Percentiles rank a stretch among this genome's conserved stretches.
phyloP scores from a whole-genome alignment of 2,113 vertebrate genomes.

The Gobio gobio region DNA sequence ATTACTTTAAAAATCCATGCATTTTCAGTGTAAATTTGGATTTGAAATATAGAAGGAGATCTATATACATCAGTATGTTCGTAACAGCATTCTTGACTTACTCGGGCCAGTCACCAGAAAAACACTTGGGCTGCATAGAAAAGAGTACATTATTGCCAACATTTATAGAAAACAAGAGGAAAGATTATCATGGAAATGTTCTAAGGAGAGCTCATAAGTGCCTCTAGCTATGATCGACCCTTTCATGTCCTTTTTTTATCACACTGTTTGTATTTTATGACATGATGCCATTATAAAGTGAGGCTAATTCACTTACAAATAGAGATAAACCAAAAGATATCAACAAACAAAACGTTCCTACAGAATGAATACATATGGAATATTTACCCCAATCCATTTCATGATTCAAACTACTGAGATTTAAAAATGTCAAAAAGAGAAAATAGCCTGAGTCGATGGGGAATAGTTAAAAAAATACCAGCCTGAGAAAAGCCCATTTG shows the following conservation, averaged over 20 bases:
- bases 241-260: slow-evolving; percentile 27
- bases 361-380: slow-evolving; percentile 71
- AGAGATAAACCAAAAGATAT: slow-evolving; percentile 71
- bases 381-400: slow-evolving; percentile 81
- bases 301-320: slow-evolving; percentile 61
- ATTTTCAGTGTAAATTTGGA: slow-evolving; percentile 91
- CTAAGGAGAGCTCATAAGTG: slow-evolving; percentile 69
- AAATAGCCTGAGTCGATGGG: slow-evolving; percentile 93
- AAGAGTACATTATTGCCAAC: slow-evolving; percentile 96
- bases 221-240: slow-evolving; percentile 74
- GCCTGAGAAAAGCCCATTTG: slow-evolving; percentile 90
- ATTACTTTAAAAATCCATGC: slow-evolving; percentile 82
- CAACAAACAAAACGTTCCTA: slow-evolving; percentile 69
- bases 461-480: slow-evolving; percentile 82
- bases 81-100: slow-evolving; percentile 91
- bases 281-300: slow-evolving; percentile 63
- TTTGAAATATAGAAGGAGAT: slow-evolving; percentile 93
- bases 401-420: slow-evolving; percentile 77
- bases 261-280: slow-evolving; percentile 55
- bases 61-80: slow-evolving; percentile 94
- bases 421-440: slow-evolving; percentile 80
- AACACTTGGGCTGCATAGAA: slow-evolving; percentile 97
- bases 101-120: slow-evolving; percentile 85
- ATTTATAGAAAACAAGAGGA: slow-evolving; percentile 73
- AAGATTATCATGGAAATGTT: slow-evolving; percentile 77